Base-by-base conservation (phyloP, 1,140 invertebrate species). In the Ceratina japonica region DNA sequence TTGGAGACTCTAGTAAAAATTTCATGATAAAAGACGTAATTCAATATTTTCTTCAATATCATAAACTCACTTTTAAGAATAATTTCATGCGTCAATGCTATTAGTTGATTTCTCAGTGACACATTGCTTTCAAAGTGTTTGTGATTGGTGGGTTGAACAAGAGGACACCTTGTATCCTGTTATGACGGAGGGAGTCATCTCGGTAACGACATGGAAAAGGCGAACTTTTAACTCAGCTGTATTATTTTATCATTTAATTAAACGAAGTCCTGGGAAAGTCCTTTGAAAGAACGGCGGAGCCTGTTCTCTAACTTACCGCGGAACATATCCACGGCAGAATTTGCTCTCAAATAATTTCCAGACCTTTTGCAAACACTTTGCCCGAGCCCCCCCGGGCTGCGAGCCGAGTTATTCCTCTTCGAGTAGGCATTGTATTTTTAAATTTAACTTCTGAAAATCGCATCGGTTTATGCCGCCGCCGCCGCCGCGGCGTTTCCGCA, bases 161-260 rank as follows among this genome's bases (percentile, higher is more conserved):
- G 27, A 31, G 27, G 27, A 31, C 27, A 31, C 27, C 2, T 31
- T 31, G 27, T 31, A 4, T 31, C 27, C 27, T 31, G 4, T 31
- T 31, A 31, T 31, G 27, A 31, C 4, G 27, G 24, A 27, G 3
- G 2, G 49, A 56, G n/a, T 65, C 56, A 8, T 3, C 44, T 7
- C 13, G 22, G 49, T 18, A 18, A 20, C 8, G 66, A 73, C 22
- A 62, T 20, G 44, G 8, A 27, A 16, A 22, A 44, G 59, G 12
- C 58, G 49, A 78, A 72, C 27, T 72, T 78, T 31, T 15, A 37
- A 44, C 59, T 63, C 18, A 12, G 59, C 31, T n/a, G 58, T 78
- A 56, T 78, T 63, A 70, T 72, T 78, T 72, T 71, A 78, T 72
- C 75, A 64, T 78, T 78, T 78, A 78, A 78, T 78, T 78, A 78